Evolutionary conservation across 2,888 invertebrate species (phyloP).

Genomic region (Nipponacmea schrenckii): DNA sequence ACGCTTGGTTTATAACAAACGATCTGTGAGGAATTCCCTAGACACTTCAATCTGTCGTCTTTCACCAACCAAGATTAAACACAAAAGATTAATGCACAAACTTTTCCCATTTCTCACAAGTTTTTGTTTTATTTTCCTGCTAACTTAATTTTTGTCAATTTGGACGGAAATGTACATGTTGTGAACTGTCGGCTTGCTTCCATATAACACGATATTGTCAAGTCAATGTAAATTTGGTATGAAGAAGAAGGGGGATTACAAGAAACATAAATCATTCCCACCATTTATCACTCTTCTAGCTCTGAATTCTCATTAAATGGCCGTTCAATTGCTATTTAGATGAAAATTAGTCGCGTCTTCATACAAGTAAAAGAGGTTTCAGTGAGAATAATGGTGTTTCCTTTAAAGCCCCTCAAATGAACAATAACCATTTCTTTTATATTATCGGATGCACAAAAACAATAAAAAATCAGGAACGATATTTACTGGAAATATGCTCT

Average conservation of each 20-base stretch:
- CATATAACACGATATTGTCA: background rate
- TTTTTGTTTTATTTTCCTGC: background rate
- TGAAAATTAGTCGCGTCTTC: conserved; percentile 35
- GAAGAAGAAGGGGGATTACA: conserved; percentile 29
- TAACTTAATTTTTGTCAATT: conserved; percentile 8
- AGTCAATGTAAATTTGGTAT: conserved; percentile 30
- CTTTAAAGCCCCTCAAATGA: conserved; percentile 19
- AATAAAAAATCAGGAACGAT: background rate
- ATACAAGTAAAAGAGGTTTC: conserved; percentile 24
- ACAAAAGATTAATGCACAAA: conserved; percentile 7
- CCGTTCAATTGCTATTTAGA: conserved; percentile 39
- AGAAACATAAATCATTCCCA: conserved; percentile 36
- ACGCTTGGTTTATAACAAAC: conserved; percentile 3
- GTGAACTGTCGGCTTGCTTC: background rate
- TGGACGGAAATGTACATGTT: conserved; percentile 2
- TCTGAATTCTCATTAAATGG: conserved; percentile 36
- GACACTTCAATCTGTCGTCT: conserved; percentile 8
- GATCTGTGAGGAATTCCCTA: conserved; percentile 4
- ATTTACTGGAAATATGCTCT: conserved; percentile 9
- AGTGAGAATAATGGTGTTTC: conserved; percentile 15
- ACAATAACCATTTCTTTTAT: conserved; percentile 15
- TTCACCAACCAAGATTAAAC: background rate
- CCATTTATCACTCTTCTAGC: conserved; percentile 36
- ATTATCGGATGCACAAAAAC: background rate
- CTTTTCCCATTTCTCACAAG: background rate